A percentile compares a stretch with the other conserved stretches of the same genome.
phyloP scores from a whole-genome alignment of 2,113 vertebrate genomes.

The Ctenodactylus gundi region DNA sequence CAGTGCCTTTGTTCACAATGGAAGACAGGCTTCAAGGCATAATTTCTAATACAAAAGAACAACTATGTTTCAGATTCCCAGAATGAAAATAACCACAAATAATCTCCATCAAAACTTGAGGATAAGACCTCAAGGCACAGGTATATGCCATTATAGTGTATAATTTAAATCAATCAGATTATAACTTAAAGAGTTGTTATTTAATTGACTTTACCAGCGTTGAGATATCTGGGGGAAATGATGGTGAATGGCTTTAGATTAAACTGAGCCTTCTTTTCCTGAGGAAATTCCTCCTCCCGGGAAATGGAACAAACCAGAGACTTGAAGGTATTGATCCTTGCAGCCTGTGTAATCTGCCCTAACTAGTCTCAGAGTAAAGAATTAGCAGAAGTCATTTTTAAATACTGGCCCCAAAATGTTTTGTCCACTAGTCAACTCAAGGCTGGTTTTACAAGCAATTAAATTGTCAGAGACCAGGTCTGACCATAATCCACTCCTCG shows the following conservation, averaged over 20 bases:
- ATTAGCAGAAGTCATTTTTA: not conserved
- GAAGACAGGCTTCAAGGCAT: not conserved
- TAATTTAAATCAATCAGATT: not conserved
- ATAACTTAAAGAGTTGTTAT: not conserved
- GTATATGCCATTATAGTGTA: not conserved
- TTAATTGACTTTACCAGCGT: not conserved
- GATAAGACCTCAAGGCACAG: not conserved
- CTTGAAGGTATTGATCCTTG: not conserved
- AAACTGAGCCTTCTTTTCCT: not conserved
- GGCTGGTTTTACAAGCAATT: not conserved
- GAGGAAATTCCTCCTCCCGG: not conserved
- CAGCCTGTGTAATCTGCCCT: not conserved
- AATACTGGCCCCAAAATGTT: not conserved
- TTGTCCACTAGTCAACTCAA: not conserved
- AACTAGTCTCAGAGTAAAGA: not conserved
- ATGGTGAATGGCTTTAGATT: not conserved
- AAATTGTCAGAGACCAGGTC: not conserved
- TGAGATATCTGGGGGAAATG: not conserved
- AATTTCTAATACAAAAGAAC: not conserved
- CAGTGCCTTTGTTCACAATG: not conserved
- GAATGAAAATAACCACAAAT: not conserved
- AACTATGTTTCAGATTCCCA: not conserved
- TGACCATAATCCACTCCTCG: not conserved
- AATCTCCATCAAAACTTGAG: not conserved
- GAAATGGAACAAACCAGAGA: not conserved